phyloP scores from a whole-genome alignment of 2,888 invertebrate genomes.

The Drosophila falleni region DNA sequence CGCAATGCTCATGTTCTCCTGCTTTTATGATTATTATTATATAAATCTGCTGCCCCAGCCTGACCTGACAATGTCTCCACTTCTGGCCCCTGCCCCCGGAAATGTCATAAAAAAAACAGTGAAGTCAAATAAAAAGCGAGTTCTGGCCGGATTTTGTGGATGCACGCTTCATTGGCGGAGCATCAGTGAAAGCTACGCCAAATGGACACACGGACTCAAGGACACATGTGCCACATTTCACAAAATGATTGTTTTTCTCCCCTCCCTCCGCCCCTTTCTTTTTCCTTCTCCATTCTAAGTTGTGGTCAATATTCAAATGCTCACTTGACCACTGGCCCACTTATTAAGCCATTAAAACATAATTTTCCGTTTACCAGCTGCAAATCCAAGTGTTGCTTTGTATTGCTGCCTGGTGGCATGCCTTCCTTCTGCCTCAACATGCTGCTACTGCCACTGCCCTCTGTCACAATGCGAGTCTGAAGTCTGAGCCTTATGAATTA shows the following conservation, averaged over 20 bases:
- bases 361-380: slow-evolving; percentile 55
- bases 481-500: slow-evolving; percentile 69
- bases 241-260: not conserved
- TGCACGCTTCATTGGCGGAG: slow-evolving; percentile 48
- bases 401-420: slow-evolving; percentile 17
- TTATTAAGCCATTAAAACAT: slow-evolving; percentile 75
- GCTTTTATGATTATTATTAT: slow-evolving; percentile 78
- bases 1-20: slow-evolving; percentile 70
- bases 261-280: not conserved
- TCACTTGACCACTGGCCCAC: slow-evolving; percentile 47
- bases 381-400: slow-evolving; percentile 61
- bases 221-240: slow-evolving; percentile 38
- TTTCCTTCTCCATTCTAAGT: not conserved
- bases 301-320: slow-evolving; percentile 68
- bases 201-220: slow-evolving; percentile 10
- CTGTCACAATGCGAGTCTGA: slow-evolving; percentile 14
- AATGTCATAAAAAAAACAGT: slow-evolving; percentile 61
- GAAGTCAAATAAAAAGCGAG: slow-evolving; percentile 66
- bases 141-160: slow-evolving; percentile 48
- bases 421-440: not conserved
- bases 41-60: slow-evolving; percentile 58
- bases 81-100: slow-evolving; percentile 15
- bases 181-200: slow-evolving; percentile 34
- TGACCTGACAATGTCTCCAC: not conserved
- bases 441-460: slow-evolving; percentile 6